Conservation (phyloP, 2,113 vertebrate species). For the Microcebus jonahi region DNA sequence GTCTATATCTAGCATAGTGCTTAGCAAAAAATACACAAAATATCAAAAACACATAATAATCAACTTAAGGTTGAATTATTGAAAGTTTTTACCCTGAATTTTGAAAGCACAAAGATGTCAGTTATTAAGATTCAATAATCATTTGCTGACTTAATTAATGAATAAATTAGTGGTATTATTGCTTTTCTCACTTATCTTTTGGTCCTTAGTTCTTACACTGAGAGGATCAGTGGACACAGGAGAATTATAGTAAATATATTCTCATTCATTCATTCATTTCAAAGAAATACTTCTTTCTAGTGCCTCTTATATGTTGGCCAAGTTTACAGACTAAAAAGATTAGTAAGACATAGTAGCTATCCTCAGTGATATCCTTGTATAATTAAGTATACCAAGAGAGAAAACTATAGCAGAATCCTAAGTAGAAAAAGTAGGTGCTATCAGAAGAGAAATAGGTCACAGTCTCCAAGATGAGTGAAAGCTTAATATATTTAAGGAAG, state of each 20-base stretch:
- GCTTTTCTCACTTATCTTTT: not conserved
- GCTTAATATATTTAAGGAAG: not conserved
- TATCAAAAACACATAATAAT: not conserved
- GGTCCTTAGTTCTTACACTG: not conserved
- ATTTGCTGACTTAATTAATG: not conserved
- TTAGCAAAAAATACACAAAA: not conserved
- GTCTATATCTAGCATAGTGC: not conserved
- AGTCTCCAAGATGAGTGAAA: not conserved
- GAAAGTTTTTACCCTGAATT: not conserved
- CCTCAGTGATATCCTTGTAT: not conserved
- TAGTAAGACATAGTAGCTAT: not conserved
- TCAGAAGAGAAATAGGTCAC: not conserved
- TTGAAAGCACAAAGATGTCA: not conserved
- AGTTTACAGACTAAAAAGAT: not conserved
- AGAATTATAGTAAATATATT: not conserved
- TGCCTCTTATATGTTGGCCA: not conserved
- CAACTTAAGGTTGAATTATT: not conserved
- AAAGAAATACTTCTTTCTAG: not conserved
- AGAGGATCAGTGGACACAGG: not conserved
- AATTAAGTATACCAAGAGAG: not conserved
- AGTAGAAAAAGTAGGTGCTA: not conserved
- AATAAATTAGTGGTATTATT: not conserved
- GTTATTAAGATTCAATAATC: not conserved
- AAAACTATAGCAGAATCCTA: not conserved
- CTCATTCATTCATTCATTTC: not conserved